A percentile compares a stretch with the other conserved stretches of the same genome.
These are phyloP conservation scores for Cephus rjabovi DNA, from an alignment of 2,888 invertebrate species.

Conservation along the genomic window DNA sequence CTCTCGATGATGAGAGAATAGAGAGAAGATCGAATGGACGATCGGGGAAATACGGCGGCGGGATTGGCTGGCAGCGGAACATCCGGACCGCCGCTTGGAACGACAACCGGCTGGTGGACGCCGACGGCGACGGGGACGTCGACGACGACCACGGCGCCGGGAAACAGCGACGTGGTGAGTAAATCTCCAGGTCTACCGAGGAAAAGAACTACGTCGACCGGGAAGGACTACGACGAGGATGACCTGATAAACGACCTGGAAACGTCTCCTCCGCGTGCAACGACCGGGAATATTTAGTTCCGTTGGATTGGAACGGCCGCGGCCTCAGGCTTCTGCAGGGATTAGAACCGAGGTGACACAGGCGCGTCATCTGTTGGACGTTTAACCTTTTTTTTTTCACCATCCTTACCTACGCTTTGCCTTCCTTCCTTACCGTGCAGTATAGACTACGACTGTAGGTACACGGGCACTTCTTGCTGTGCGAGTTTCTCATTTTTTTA, in stretches of 20 bases:
- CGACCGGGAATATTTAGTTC: slow-evolving; percentile 35
- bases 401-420: slow-evolving; percentile 14
- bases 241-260: slow-evolving; percentile 1
- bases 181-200: neutral
- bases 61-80: slow-evolving; percentile 54
- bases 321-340: slow-evolving; percentile 32
- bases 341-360: slow-evolving; percentile 44
- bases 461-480: neutral
- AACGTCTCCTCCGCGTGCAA: neutral
- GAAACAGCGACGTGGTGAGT: slow-evolving; percentile 62
- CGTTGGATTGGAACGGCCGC: slow-evolving; percentile 34
- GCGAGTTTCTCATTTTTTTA: neutral
- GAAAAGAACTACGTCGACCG: neutral
- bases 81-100: slow-evolving; percentile 47
- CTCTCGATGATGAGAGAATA: slow-evolving; percentile 7
- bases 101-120: slow-evolving; percentile 58
- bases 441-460: slow-evolving; percentile 7
- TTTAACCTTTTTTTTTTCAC: slow-evolving; percentile 40
- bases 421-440: slow-evolving; percentile 18
- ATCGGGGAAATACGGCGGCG: slow-evolving; percentile 47
- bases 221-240: neutral
- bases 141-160: slow-evolving; percentile 51
- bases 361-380: slow-evolving; percentile 53
- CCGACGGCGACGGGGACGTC: slow-evolving; percentile 46
- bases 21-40: slow-evolving; percentile 57